Base-by-base conservation (phyloP, 2,113 vertebrate genomes). In the Catagonus wagneri region DNA sequence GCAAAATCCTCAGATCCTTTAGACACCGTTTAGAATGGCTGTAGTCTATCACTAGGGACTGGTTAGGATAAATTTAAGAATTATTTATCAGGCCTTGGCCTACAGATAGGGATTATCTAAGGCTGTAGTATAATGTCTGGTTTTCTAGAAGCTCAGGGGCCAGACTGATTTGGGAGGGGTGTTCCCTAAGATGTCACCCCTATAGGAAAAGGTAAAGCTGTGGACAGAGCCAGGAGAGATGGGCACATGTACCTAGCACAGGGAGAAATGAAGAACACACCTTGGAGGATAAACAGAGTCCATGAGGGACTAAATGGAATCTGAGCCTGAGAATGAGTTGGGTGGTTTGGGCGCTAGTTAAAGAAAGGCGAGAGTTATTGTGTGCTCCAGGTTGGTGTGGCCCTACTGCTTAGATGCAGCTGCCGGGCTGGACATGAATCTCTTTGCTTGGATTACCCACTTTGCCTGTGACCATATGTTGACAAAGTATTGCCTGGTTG, bases 1-100 rank as follows among this genome's bases (percentile, higher is more conserved):
- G 22, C 16, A 85, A 93, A 84, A 97, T 89, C n/a, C 85, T 84
- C n/a, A 75, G 34, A 52, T 81, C 13, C 72, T 91, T 91, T 89
- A 91, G 36, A 60, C n/a, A 16, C 60, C 66, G 19, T 83, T 96
- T 83, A 71, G 86, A 90, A 75, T 84, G 56, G 52, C 54, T 72
- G n/a, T 2, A 58, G 39, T 68, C n/a, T 34, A 54, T 50, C 27
- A 8, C 61, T 66, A 19, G 60, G 68, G 72, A 88, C 14, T 69
- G 54, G 25, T 20, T 39, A 69, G 68, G 36, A 63, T 25, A 80
- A 71, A 52, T n/a, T 88, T 71, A 69, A 90, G 81, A 20, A 25
- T 19, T 34, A n/a, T 68, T 79, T 85, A 25, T 50, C 25, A 63
- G 86, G 78, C 25, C 60, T 36, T 39, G 4, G 4, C 65, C 16